These are phyloP conservation scores for Parnassius apollo DNA, from an alignment of 2,888 invertebrate genomes.

Conservation along the genomic window DNA sequence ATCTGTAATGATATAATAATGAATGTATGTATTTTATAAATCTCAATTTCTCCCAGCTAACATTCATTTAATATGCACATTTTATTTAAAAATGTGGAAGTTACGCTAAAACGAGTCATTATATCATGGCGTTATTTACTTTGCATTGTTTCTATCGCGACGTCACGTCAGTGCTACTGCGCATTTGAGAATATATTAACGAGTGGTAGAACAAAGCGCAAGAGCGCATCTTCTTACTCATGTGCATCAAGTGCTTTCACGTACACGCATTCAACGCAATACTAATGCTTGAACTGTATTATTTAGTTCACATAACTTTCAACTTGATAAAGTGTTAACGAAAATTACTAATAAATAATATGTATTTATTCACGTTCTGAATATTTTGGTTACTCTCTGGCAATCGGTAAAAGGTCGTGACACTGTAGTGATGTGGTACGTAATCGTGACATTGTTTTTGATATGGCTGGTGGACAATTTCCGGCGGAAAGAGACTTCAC, in stretches of 20 bases:
- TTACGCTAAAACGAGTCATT: background rate
- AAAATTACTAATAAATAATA: background rate
- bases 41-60: too few relatives aligned
- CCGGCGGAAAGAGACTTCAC: slow-evolving; percentile 63
- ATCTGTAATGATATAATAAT: too few relatives aligned
- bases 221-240: slow-evolving; percentile 42
- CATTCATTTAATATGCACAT: too few relatives aligned
- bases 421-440: slow-evolving; percentile 62
- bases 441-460: slow-evolving; percentile 65
- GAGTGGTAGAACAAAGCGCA: slow-evolving; percentile 44
- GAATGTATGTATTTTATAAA: too few relatives aligned
- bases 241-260: slow-evolving; percentile 51
- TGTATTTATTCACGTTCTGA: slow-evolving; percentile 4
- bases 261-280: slow-evolving; percentile 42
- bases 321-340: slow-evolving; percentile 10
- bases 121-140: background rate
- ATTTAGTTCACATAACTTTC: slow-evolving; percentile 30
- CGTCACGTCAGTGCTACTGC: slow-evolving; percentile 43
- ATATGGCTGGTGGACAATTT: slow-evolving; percentile 70
- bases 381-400: slow-evolving; percentile 12
- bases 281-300: slow-evolving; percentile 34
- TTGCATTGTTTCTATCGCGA: slow-evolving; percentile 39
- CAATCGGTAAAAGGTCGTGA: slow-evolving; percentile 39
- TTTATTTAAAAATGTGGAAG: background rate
- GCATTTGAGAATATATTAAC: slow-evolving; percentile 40